Percentiles rank a stretch among this genome's conserved stretches.
Conservation (phyloP, 1,140 invertebrate genomes). For the Arion vulgaris region DNA sequence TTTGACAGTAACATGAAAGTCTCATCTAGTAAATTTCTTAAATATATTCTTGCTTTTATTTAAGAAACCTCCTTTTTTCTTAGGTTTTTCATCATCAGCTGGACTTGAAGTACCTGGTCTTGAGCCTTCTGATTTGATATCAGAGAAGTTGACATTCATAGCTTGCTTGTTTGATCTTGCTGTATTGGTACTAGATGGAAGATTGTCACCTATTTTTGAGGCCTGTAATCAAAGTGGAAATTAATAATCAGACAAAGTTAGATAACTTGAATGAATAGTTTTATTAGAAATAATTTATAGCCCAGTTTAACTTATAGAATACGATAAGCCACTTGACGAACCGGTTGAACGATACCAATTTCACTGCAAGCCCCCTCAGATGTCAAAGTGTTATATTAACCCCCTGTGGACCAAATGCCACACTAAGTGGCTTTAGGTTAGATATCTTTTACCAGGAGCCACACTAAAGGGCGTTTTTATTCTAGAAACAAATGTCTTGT, state of each 20-base stretch:
- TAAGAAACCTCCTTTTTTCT: constrained; percentile 65
- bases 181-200: constrained; percentile 25
- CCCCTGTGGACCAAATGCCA: no score
- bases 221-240: constrained; percentile 40
- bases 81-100: constrained; percentile 56
- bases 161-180: constrained; percentile 36
- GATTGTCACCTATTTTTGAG: constrained; percentile 39
- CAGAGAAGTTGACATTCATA: constrained; percentile 16
- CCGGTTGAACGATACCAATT: no score
- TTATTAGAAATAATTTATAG: no score
- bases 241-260: background rate
- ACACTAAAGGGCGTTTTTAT: no score
- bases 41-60: constrained; percentile 68
- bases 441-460: no score
- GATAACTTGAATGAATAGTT: background rate
- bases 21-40: constrained; percentile 67
- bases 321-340: no score
- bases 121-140: constrained; percentile 24
- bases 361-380: no score
- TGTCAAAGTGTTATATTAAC: no score
- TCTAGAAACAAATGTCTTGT: no score
- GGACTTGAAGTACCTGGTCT: constrained; percentile 18
- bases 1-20: background rate
- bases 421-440: no score
- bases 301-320: no score